phyloP scores from a whole-genome alignment of 2,113 vertebrate genomes.

The Mustelus asterias region DNA sequence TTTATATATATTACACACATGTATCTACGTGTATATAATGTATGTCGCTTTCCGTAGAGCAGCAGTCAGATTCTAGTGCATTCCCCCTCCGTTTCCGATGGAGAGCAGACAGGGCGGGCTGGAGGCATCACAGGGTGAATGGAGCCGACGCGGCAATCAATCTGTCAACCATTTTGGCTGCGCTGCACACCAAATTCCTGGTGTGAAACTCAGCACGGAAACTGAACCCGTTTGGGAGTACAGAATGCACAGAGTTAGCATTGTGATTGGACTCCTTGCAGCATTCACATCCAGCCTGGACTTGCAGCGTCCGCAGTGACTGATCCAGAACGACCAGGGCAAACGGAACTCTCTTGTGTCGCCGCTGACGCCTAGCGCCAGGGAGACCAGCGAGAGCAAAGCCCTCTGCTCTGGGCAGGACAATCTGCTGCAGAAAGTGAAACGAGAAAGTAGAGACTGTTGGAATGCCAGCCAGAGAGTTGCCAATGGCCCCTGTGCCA shows the following conservation, averaged over 20 bases:
- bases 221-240: not conserved
- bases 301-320: not conserved
- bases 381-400: not conserved
- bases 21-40: not conserved
- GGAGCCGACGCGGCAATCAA: not conserved
- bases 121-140: not conserved
- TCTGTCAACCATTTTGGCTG: constrained; percentile 27
- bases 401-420: not conserved
- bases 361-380: too few species aligned
- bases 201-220: constrained; percentile 9
- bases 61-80: not conserved
- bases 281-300: not conserved
- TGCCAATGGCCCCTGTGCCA: not conserved
- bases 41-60: not conserved
- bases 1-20: not conserved
- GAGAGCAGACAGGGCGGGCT: not conserved
- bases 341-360: not conserved
- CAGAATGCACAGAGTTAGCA: not conserved
- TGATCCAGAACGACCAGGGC: not conserved
- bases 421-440: not conserved
- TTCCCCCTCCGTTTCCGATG: not conserved
- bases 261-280: constrained; percentile 3
- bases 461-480: not conserved
- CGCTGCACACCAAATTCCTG: not conserved
- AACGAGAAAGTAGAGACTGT: not conserved